These are phyloP conservation scores for Drosophila pectinifera DNA, from an alignment of 1,140 invertebrate genomes.

Conservation along the genomic window DNA sequence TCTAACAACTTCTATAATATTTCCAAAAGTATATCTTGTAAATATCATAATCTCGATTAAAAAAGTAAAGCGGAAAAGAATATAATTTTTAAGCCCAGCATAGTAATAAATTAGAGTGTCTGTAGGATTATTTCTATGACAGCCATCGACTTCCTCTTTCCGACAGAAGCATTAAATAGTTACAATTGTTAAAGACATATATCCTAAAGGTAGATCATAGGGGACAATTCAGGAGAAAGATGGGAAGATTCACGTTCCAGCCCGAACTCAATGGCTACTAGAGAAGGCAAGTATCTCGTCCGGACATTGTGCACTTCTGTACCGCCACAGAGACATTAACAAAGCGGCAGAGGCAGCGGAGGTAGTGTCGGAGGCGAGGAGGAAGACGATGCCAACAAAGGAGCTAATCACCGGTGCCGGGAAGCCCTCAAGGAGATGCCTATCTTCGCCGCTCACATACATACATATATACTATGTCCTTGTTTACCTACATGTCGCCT, in stretches of 20 bases:
- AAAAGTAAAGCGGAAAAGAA: not conserved
- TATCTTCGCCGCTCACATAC: slow-evolving; percentile 21
- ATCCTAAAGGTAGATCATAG: slow-evolving; percentile 20
- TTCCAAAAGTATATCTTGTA: no score
- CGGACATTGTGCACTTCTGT: slow-evolving; percentile 41
- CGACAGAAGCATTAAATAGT: slow-evolving; percentile 27
- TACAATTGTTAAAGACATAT: slow-evolving; percentile 32
- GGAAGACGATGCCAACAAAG: slow-evolving; percentile 37
- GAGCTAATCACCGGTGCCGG: slow-evolving; percentile 44
- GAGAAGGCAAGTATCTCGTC: slow-evolving; percentile 48
- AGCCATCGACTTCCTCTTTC: slow-evolving; percentile 20
- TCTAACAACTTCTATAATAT: no score
- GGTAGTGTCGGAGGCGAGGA: slow-evolving; percentile 32
- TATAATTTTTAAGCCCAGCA: not conserved
- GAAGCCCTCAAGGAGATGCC: slow-evolving; percentile 36
- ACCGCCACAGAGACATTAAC: slow-evolving; percentile 30
- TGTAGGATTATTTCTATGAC: not conserved
- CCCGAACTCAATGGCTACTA: slow-evolving; percentile 39
- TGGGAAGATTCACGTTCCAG: slow-evolving; percentile 36
- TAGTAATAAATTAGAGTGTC: not conserved
- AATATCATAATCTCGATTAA: no score
- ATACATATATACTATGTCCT: slow-evolving; percentile 20
- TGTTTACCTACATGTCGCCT: slow-evolving; percentile 61
- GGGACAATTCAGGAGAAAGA: slow-evolving; percentile 38
- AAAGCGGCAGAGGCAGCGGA: slow-evolving; percentile 36